These are phyloP conservation scores for Periophthalmus magnuspinnatus DNA, from an alignment of 2,797 vertebrate species.

Conservation along the genomic window DNA sequence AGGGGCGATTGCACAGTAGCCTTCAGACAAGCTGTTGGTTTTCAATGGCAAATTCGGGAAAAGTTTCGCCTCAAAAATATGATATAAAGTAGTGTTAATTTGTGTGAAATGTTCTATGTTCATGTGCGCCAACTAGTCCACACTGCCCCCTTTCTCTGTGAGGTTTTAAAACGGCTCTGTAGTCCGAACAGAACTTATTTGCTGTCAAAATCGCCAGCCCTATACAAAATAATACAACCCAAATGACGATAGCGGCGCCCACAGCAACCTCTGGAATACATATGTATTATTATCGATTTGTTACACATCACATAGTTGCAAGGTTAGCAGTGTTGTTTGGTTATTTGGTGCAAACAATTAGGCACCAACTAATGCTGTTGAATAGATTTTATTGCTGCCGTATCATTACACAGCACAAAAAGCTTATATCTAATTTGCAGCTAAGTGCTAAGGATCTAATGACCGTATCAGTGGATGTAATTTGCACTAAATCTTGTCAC, in stretches of 20 bases:
- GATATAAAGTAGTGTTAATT: no score
- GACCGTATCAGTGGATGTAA: constrained; percentile 58
- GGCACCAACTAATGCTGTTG: constrained; percentile 35
- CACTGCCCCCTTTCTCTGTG: no score
- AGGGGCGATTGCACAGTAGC: constrained; percentile 36
- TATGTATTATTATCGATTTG: background rate
- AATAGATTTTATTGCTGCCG: constrained; percentile 50
- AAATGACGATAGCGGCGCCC: no score
- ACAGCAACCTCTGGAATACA: no score
- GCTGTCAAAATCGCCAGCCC: no score
- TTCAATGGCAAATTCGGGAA: no score
- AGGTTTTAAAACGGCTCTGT: no score
- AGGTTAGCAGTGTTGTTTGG: background rate
- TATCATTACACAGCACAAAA: constrained; percentile 38
- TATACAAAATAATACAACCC: no score
- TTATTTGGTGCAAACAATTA: constrained; percentile 31
- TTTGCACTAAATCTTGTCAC: constrained; percentile 56
- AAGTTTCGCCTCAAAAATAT: no score
- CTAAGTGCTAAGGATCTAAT: constrained; percentile 52
- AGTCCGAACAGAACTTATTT: no score
- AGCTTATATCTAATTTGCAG: constrained; percentile 44
- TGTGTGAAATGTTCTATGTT: no score
- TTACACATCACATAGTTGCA: background rate
- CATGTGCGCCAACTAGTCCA: no score
- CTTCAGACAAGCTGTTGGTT: constrained; percentile 10